These are phyloP conservation scores for Saxidomus purpurata DNA, from an alignment of 1,140 invertebrate species.

Conservation along the genomic window DNA sequence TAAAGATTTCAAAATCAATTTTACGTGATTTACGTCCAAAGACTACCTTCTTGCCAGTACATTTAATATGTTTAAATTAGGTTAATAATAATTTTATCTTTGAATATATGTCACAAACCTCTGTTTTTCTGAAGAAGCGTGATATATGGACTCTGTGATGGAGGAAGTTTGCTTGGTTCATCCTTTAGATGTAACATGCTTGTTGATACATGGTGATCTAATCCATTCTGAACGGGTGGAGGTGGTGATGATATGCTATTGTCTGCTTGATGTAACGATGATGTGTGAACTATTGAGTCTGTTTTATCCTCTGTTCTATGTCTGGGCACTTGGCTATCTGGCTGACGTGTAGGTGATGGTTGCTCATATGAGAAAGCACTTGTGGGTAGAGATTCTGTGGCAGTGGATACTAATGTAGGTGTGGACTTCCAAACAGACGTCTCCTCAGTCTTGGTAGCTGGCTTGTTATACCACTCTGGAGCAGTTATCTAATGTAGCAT, in stretches of 20 bases:
- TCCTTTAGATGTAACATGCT: conserved; percentile 63
- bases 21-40: too few relatives aligned
- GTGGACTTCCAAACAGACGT: conserved; percentile 66
- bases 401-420: neutral
- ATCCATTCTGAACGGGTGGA: neutral
- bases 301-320: neutral
- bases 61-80: too few relatives aligned
- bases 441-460: conserved; percentile 60
- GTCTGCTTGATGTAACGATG: neutral
- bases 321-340: neutral
- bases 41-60: too few relatives aligned
- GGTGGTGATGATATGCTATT: neutral
- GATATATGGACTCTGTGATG: conserved; percentile 95
- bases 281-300: neutral
- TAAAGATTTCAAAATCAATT: too few relatives aligned
- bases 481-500: conserved; percentile 9
- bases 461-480: neutral
- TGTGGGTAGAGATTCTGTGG: conserved; percentile 9
- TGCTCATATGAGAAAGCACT: conserved; percentile 41
- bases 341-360: conserved; percentile 5
- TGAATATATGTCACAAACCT: conserved; percentile 88
- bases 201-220: conserved; percentile 45
- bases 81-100: too few relatives aligned
- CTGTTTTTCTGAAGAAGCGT: conserved; percentile 95
- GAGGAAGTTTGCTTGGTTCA: conserved; percentile 89